A percentile compares a stretch with the other conserved stretches of the same genome.
Evolutionary conservation across 2,797 vertebrate species (phyloP).

Genomic region (Pogonophryne albipinna): DNA sequence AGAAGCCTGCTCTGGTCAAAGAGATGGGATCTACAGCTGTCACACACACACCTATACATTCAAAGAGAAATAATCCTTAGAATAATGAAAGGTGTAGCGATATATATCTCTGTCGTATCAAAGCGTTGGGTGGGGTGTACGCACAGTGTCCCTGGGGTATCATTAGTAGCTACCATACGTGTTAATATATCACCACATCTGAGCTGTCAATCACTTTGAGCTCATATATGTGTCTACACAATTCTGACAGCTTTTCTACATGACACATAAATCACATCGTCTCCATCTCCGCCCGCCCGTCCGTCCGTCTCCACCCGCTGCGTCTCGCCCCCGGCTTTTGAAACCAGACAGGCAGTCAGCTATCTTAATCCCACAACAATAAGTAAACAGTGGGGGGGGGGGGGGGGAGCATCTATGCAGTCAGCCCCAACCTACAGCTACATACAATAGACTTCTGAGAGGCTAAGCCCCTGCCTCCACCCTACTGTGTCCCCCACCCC

Average conservation of each 20-base stretch:
- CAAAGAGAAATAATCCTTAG: slow-evolving; percentile 22
- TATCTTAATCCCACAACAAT: slow-evolving; percentile 80
- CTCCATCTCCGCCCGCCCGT: background rate
- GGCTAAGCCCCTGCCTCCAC: slow-evolving; percentile 45
- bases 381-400: slow-evolving; percentile 44
- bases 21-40: slow-evolving; percentile 57
- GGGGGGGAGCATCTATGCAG: slow-evolving; percentile 42
- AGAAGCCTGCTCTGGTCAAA: slow-evolving; percentile 56
- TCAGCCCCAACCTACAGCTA: slow-evolving; percentile 51
- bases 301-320: slow-evolving; percentile 11
- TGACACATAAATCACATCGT: slow-evolving; percentile 41
- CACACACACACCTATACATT: slow-evolving; percentile 18
- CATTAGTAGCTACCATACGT: slow-evolving; percentile 65
- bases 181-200: slow-evolving; percentile 54
- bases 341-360: slow-evolving; percentile 70
- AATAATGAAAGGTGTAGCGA: slow-evolving; percentile 64
- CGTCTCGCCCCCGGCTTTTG: slow-evolving; percentile 57
- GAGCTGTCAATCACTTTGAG: slow-evolving; percentile 65
- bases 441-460: slow-evolving; percentile 57
- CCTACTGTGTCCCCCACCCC: slow-evolving; percentile 35
- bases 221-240: slow-evolving; percentile 7
- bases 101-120: slow-evolving; percentile 62
- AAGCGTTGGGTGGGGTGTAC: slow-evolving; percentile 46
- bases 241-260: slow-evolving; percentile 49
- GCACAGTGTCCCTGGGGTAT: slow-evolving; percentile 58